A percentile compares a stretch with the other conserved stretches of the same genome.
Conservation (phyloP, 2,113 vertebrate genomes). For the Galbula dea region DNA sequence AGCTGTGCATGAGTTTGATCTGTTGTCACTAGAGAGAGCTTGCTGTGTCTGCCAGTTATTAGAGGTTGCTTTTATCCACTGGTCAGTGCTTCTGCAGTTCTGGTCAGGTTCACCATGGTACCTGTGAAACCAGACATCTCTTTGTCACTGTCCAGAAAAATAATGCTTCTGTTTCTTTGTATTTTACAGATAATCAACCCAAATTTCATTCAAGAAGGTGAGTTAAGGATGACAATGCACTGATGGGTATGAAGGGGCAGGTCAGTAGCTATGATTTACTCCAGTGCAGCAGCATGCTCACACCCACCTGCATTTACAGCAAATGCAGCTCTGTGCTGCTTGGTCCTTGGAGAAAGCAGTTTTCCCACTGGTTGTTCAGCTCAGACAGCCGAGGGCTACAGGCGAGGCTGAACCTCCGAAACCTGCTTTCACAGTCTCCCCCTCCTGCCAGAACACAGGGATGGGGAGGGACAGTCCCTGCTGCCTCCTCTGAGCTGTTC, state of each 20-base stretch:
- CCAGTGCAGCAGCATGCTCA: background rate
- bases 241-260: background rate
- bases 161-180: constrained; percentile 66
- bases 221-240: constrained; percentile 59
- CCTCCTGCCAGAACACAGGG: background rate
- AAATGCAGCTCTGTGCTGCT: background rate
- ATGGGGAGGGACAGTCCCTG: background rate
- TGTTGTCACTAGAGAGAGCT: background rate
- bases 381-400: background rate
- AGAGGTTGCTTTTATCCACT: background rate
- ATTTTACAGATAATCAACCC: constrained; percentile 95
- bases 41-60: background rate
- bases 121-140: background rate
- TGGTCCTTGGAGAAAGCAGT: background rate
- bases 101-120: background rate
- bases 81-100: background rate
- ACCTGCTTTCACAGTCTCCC: background rate
- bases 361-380: background rate
- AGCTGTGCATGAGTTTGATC: background rate
- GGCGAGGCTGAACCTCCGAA: background rate
- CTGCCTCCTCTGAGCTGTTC: background rate
- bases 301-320: background rate
- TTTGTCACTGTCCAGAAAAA: background rate
- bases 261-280: background rate
- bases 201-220: constrained; percentile 99